phyloP scores from a whole-genome alignment of 2,797 vertebrate species.

The Fringilla coelebs region DNA sequence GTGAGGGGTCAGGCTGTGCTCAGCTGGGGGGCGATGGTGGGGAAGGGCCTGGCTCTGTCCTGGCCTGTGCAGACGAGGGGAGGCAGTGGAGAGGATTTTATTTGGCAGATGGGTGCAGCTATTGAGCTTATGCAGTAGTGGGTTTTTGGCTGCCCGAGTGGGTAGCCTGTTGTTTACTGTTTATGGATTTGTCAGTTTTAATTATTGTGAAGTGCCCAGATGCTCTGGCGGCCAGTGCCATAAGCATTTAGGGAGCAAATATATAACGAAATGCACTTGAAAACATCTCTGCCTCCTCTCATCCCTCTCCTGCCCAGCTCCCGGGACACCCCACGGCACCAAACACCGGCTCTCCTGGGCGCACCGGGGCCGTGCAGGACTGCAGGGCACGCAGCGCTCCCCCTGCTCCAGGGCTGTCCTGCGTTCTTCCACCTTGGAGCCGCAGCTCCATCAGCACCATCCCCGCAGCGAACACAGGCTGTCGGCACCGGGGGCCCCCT shows the following conservation, averaged over 20 bases:
- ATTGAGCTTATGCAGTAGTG: slow-evolving; percentile 62
- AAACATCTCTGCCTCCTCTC: not conserved
- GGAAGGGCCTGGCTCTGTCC: not conserved
- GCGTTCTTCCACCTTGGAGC: not conserved
- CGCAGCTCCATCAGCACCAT: not conserved
- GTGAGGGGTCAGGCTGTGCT: not conserved
- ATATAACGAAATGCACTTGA: slow-evolving; percentile 33
- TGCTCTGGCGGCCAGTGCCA: slow-evolving; percentile 62
- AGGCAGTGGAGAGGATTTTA: slow-evolving; percentile 48
- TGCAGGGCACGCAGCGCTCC: rapidly evolving
- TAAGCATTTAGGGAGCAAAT: slow-evolving; percentile 60
- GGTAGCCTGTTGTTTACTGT: slow-evolving; percentile 72
- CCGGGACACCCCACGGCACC: rapidly evolving
- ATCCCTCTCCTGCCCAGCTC: not conserved
- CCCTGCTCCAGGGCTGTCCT: not conserved
- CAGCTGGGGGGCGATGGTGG: not conserved
- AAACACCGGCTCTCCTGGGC: not conserved
- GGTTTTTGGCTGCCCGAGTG: slow-evolving; percentile 68
- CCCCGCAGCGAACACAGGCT: not conserved
- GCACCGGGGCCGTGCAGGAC: rapidly evolving
- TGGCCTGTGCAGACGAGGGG: slow-evolving; percentile 3
- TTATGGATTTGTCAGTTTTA: slow-evolving; percentile 72
- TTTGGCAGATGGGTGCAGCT: slow-evolving; percentile 69
- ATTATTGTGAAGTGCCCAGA: slow-evolving; percentile 72
- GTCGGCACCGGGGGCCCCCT: not conserved